phyloP scores from a whole-genome alignment of 1,140 invertebrate genomes.

The Trichonephila inaurata region DNA sequence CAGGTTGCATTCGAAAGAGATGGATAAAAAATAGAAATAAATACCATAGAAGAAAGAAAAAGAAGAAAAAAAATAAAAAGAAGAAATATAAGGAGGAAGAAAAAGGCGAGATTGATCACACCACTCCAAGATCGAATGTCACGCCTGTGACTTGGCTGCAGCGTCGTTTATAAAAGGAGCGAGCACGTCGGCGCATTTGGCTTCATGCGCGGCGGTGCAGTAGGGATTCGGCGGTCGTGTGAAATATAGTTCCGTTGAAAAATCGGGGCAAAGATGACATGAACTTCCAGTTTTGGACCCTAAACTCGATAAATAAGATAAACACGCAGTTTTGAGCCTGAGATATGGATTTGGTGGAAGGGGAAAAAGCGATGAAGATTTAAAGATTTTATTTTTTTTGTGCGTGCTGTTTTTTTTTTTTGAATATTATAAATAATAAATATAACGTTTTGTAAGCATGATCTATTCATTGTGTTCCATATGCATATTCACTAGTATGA shows the following conservation, averaged over 20 bases:
- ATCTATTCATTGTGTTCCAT: not conserved
- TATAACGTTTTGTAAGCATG: not conserved
- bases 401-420: not conserved
- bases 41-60: conserved; percentile 3
- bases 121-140: conserved; percentile 71
- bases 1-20: conserved; percentile 48
- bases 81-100: not conserved
- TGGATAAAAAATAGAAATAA: conserved; percentile 34
- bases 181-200: conserved; percentile 57
- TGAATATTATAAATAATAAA: conserved; percentile 18
- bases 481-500: not conserved
- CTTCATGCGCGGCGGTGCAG: conserved; percentile 41
- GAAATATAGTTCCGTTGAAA: conserved; percentile 62
- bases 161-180: conserved; percentile 59
- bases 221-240: conserved; percentile 7
- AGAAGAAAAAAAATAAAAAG: not conserved
- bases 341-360: not conserved
- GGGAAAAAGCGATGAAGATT: not conserved
- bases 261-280: conserved; percentile 63
- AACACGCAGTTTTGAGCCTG: conserved; percentile 25
- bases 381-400: conserved; percentile 20
- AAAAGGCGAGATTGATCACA: conserved; percentile 67
- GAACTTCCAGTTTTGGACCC: conserved; percentile 40
- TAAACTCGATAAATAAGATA: conserved; percentile 72
- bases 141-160: conserved; percentile 66